A percentile compares a stretch with the other conserved stretches of the same genome.
Conservation (phyloP, 2,113 vertebrate genomes). For the Steatornis caripensis region DNA sequence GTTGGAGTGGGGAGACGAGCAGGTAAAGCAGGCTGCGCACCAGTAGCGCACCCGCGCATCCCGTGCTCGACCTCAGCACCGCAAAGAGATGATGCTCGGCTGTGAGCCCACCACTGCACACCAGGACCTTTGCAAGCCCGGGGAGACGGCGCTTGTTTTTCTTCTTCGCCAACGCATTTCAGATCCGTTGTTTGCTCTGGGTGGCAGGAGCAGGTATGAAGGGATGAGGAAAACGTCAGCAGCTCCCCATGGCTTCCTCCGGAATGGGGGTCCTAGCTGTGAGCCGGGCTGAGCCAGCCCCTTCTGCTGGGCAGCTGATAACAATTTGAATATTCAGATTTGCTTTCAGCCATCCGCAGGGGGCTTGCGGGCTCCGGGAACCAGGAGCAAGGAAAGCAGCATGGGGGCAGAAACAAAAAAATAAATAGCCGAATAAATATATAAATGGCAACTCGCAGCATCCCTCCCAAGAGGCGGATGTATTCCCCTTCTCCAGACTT, state of each 20-base stretch:
- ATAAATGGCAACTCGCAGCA: background rate
- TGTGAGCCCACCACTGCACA: background rate
- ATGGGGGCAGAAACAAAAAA: conserved; percentile 48
- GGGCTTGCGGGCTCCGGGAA: conserved; percentile 19
- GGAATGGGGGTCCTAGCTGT: conserved; percentile 8
- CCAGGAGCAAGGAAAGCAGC: conserved; percentile 53
- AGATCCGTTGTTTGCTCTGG: background rate
- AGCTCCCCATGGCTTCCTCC: conserved; percentile 25
- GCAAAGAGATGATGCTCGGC: background rate
- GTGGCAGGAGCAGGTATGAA: background rate
- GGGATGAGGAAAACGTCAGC: background rate
- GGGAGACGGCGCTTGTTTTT: background rate
- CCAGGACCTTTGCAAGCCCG: background rate
- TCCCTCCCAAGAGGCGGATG: background rate
- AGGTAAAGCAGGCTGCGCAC: background rate
- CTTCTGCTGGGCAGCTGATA: conserved; percentile 73
- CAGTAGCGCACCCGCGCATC: too few relatives aligned
- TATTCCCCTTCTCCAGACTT: conserved; percentile 16
- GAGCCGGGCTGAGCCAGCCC: conserved; percentile 30
- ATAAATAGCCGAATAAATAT: conserved; percentile 61
- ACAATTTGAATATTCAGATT: conserved; percentile 71
- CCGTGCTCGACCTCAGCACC: fast-evolving
- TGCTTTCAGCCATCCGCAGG: conserved; percentile 64
- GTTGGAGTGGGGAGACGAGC: background rate
- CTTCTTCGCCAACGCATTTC: background rate